Percentiles rank a stretch among this genome's conserved stretches.
These are phyloP conservation scores for Ailuropoda melanoleuca DNA, from an alignment of 2,113 vertebrate species.

Conservation along the genomic window DNA sequence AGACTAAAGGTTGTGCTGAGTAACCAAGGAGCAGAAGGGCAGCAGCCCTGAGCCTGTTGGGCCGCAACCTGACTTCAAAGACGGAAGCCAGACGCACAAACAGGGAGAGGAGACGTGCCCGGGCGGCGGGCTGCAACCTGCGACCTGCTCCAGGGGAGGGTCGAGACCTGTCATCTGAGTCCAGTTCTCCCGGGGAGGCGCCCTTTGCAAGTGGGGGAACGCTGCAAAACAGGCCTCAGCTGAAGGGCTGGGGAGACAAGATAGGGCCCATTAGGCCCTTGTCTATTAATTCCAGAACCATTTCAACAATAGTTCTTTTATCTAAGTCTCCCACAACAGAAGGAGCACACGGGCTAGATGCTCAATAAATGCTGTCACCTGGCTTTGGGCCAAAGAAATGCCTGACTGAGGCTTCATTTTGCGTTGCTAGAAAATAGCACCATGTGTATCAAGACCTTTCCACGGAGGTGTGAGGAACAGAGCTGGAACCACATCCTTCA, in stretches of 20 bases:
- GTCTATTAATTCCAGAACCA: neutral
- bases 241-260: neutral
- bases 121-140: neutral
- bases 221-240: neutral
- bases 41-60: neutral
- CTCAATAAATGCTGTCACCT: neutral
- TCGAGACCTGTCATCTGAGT: neutral
- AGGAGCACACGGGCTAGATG: neutral
- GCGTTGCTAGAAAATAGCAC: neutral
- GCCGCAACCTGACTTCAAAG: constrained; percentile 41
- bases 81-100: neutral
- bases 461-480: neutral
- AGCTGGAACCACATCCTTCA: neutral
- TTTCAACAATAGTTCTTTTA: neutral
- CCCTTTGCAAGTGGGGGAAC: neutral
- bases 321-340: neutral
- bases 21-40: constrained; percentile 25
- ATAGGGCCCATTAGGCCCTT: rapidly evolving
- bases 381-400: neutral
- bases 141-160: neutral
- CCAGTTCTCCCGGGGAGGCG: neutral
- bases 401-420: neutral
- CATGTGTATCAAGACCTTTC: rapidly evolving
- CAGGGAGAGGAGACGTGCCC: rapidly evolving
- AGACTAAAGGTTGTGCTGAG: constrained; percentile 53